phyloP scores from a whole-genome alignment of 2,113 vertebrate species.

The Jaculus jaculus region DNA sequence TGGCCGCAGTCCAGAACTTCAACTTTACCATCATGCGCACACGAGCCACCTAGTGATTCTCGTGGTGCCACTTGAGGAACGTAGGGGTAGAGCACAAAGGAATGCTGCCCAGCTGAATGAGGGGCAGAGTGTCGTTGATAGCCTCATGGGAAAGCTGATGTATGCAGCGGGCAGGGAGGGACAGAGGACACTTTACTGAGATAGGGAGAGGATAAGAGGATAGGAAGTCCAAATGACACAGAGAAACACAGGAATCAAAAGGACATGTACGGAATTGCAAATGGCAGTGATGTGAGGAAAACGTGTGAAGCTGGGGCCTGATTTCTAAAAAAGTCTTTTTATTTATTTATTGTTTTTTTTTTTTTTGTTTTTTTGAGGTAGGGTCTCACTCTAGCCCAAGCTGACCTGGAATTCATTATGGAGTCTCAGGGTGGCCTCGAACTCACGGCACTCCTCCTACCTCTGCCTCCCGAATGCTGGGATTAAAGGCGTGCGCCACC shows the following conservation, averaged over 20 bases:
- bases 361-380: too few species aligned
- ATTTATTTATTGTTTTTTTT: too few species aligned
- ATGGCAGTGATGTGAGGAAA: not conserved
- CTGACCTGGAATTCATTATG: too few species aligned
- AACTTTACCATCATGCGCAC: constrained; percentile 8
- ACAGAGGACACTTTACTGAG: not conserved
- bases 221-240: not conserved
- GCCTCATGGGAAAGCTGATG: not conserved
- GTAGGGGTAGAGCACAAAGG: not conserved
- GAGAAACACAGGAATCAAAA: not conserved
- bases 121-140: not conserved
- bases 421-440: too few species aligned
- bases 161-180: not conserved
- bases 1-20: not conserved
- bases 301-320: not conserved
- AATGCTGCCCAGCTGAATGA: not conserved
- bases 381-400: too few species aligned
- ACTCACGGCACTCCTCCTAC: too few species aligned
- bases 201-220: not conserved
- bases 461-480: too few species aligned
- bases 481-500: too few species aligned
- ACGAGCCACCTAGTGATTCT: not conserved
- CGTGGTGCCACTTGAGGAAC: not conserved
- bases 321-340: not conserved
- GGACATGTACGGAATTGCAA: not conserved